These are phyloP conservation scores for Paelopatides confundens DNA, from an alignment of 53 echinoderm and acorn worm species.

Conservation along the genomic window DNA sequence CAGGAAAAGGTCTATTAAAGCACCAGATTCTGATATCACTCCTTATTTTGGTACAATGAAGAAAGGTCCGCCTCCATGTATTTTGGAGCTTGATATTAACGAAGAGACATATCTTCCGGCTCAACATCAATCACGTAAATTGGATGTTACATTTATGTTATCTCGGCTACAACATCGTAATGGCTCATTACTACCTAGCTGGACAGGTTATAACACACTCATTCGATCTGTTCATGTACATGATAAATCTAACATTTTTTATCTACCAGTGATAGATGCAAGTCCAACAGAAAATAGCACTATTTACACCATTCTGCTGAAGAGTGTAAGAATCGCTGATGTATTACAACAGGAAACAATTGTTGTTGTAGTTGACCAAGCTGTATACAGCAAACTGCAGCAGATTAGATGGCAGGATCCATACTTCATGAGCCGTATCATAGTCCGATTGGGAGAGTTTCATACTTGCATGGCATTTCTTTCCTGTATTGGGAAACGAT, in stretches of 20 bases:
- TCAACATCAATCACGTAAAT: neutral
- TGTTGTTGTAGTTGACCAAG: slow-evolving; percentile 55
- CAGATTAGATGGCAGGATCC: slow-evolving; percentile 56
- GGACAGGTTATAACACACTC: slow-evolving; percentile 42
- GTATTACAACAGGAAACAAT: slow-evolving; percentile 46
- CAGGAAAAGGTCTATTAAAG: slow-evolving; percentile 57
- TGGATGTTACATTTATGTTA: slow-evolving; percentile 1
- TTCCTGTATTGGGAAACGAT: slow-evolving; percentile 48
- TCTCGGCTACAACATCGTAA: neutral
- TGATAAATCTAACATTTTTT: slow-evolving; percentile 10
- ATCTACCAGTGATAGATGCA: slow-evolving; percentile 50
- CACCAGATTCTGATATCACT: slow-evolving; percentile 53
- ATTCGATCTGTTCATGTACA: neutral
- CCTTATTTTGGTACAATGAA: slow-evolving; percentile 72
- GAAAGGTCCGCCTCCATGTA: slow-evolving; percentile 56
- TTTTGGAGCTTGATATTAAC: slow-evolving; percentile 33
- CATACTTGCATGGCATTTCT: slow-evolving; percentile 63
- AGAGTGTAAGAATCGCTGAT: slow-evolving; percentile 56
- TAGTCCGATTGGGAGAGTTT: slow-evolving; percentile 64
- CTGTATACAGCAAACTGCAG: slow-evolving; percentile 52
- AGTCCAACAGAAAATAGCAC: slow-evolving; percentile 49
- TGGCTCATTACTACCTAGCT: slow-evolving; percentile 4
- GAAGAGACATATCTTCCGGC: slow-evolving; percentile 15
- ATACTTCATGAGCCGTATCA: slow-evolving; percentile 47
- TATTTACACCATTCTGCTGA: slow-evolving; percentile 36